A percentile compares a stretch with the other conserved stretches of the same genome.
These are phyloP conservation scores for Ommatoiulus sabulosus DNA, from an alignment of 2,888 invertebrate species.

Conservation along the genomic window DNA sequence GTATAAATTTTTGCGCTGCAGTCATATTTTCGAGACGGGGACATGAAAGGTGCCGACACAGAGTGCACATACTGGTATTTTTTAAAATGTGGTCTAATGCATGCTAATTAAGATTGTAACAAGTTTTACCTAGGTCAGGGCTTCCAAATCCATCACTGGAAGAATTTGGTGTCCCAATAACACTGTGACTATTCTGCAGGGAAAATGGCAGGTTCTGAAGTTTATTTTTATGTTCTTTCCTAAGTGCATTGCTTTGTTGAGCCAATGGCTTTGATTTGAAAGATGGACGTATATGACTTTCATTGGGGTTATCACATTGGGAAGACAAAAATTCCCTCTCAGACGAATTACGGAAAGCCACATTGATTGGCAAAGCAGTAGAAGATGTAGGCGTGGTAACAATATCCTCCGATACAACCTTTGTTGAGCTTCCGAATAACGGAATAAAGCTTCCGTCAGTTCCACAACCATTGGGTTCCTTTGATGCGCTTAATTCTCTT, in stretches of 20 bases:
- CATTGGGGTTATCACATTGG: constrained; percentile 3
- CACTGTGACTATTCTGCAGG: neutral
- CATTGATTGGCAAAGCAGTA: neutral
- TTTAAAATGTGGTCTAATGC: no score
- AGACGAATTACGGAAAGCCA: neutral
- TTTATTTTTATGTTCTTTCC: neutral
- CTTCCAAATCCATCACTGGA: constrained; percentile 62
- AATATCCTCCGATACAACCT: neutral
- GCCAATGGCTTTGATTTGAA: neutral
- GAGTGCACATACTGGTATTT: no score
- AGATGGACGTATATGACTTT: neutral
- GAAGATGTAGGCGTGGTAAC: neutral
- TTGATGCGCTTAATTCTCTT: neutral
- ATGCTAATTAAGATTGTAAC: no score
- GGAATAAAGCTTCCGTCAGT: neutral
- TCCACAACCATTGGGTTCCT: neutral
- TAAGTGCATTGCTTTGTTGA: neutral
- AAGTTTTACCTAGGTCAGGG: constrained; percentile 63
- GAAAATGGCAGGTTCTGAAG: constrained; percentile 44
- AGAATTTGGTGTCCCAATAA: neutral
- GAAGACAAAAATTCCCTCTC: neutral
- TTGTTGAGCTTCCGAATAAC: neutral
- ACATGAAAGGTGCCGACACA: no score
- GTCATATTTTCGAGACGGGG: no score
- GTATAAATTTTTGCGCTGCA: no score